These are phyloP conservation scores for Salarias fasciatus DNA, from an alignment of 2,797 vertebrate species.

Conservation along the genomic window DNA sequence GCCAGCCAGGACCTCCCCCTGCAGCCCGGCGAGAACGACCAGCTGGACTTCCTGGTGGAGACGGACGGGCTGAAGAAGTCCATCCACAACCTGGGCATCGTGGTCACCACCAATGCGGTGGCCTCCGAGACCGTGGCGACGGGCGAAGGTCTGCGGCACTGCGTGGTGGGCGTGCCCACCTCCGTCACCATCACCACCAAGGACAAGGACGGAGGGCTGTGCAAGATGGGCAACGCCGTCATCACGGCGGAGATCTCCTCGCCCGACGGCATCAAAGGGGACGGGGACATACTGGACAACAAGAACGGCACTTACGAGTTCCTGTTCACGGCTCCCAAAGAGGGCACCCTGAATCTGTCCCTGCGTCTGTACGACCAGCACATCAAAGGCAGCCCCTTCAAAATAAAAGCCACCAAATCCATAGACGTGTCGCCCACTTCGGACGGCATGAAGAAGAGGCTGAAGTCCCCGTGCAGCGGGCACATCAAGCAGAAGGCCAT, in stretches of 20 bases:
- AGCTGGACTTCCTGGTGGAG: constrained; percentile 93
- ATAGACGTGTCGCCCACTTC: constrained; percentile 87
- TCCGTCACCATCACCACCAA: constrained; percentile 94
- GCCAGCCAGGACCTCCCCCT: constrained; percentile 89
- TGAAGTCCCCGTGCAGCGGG: constrained; percentile 92
- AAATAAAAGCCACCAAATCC: constrained; percentile 90
- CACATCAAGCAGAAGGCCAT: constrained; percentile 94
- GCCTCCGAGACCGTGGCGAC: constrained; percentile 95
- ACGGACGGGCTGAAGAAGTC: constrained; percentile 96
- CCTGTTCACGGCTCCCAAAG: constrained; percentile 90
- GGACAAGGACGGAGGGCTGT: constrained; percentile 95
- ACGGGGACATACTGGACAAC: constrained; percentile 94
- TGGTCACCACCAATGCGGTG: constrained; percentile 93
- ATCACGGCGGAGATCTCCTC: constrained; percentile 90
- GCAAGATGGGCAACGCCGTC: constrained; percentile 93
- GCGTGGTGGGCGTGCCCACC: constrained; percentile 89
- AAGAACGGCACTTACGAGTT: constrained; percentile 97
- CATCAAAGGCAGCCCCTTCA: constrained; percentile 95
- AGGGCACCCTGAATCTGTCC: constrained; percentile 91
- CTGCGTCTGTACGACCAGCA: constrained; percentile 94
- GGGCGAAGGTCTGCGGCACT: constrained; percentile 92
- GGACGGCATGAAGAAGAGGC: constrained; percentile 89
- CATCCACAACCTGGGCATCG: constrained; percentile 94
- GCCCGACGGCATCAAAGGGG: constrained; percentile 83
- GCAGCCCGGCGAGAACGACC: constrained; percentile 93